A percentile compares a stretch with the other conserved stretches of the same genome.
Conservation (phyloP, 23 tunicate genomes). For the Styela clava region DNA sequence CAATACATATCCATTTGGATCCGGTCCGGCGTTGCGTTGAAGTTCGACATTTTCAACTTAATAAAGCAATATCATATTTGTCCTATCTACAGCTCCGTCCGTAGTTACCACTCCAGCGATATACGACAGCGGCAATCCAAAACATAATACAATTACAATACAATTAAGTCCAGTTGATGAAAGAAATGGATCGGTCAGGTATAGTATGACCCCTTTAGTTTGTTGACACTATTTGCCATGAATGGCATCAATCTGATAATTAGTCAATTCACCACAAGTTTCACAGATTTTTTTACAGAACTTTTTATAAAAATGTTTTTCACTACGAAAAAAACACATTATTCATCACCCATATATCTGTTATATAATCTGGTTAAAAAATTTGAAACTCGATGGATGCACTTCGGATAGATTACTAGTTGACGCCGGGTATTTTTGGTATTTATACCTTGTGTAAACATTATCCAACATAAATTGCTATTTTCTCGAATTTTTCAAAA, state of each 20-base stretch:
- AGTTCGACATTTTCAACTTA: not conserved
- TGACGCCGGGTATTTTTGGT: no score
- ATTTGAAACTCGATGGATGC: no score
- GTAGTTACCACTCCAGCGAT: not conserved
- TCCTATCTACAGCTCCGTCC: not conserved
- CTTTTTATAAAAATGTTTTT: not conserved
- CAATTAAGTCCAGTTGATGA: constrained; percentile 10
- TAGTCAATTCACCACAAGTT: no score
- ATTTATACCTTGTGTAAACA: no score
- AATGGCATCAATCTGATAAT: no score
- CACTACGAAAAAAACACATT: no score
- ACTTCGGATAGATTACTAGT: no score
- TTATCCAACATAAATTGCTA: no score
- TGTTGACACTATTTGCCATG: not conserved
- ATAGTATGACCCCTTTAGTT: not conserved
- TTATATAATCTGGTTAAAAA: not conserved
- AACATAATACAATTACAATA: not conserved
- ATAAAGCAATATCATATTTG: no score
- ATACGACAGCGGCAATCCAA: not conserved
- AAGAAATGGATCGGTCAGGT: constrained; percentile 17
- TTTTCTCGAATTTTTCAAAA: no score
- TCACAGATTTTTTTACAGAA: not conserved
- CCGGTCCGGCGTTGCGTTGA: no score
- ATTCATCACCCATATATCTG: no score
- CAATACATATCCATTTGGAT: not conserved